These are phyloP conservation scores for Blomia tropicalis DNA, from an alignment of 2,888 invertebrate species.

Conservation along the genomic window DNA sequence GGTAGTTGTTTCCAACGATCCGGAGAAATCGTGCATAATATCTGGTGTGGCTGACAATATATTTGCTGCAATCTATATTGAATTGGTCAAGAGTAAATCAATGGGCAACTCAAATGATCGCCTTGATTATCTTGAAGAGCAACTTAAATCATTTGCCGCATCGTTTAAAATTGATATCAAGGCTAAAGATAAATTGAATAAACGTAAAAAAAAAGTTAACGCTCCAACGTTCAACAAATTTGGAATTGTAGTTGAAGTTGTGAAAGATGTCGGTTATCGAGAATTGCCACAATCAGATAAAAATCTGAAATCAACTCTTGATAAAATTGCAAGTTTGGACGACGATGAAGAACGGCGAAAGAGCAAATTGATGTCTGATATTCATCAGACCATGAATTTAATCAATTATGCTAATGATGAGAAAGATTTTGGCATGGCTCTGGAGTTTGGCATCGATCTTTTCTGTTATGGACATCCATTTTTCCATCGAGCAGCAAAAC, in stretches of 20 bases:
- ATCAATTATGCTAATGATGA: constrained; percentile 83
- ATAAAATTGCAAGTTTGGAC: constrained; percentile 40
- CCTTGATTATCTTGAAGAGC: not conserved
- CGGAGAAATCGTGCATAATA: constrained; percentile 51
- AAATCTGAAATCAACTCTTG: constrained; percentile 50
- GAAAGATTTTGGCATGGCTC: constrained; percentile 78
- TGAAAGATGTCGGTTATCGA: constrained; percentile 70
- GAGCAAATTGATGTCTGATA: constrained; percentile 46
- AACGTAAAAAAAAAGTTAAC: constrained; percentile 47
- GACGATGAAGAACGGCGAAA: constrained; percentile 44
- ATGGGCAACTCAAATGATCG: not conserved
- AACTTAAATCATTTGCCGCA: constrained; percentile 14
- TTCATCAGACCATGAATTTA: constrained; percentile 64
- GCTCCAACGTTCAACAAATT: constrained; percentile 48
- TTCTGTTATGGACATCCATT: constrained; percentile 56
- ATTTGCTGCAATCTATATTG: constrained; percentile 58
- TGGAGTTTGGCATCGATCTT: constrained; percentile 71
- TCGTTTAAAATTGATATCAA: constrained; percentile 5
- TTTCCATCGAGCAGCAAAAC: constrained; percentile 49
- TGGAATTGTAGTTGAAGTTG: constrained; percentile 68
- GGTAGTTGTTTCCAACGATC: constrained; percentile 60
- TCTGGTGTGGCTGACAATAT: constrained; percentile 57
- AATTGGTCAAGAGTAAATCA: constrained; percentile 44
- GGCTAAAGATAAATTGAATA: constrained; percentile 41
- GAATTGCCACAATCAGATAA: constrained; percentile 46